phyloP scores from a whole-genome alignment of 2,113 vertebrate genomes.

The Aldabrachelys gigantea region DNA sequence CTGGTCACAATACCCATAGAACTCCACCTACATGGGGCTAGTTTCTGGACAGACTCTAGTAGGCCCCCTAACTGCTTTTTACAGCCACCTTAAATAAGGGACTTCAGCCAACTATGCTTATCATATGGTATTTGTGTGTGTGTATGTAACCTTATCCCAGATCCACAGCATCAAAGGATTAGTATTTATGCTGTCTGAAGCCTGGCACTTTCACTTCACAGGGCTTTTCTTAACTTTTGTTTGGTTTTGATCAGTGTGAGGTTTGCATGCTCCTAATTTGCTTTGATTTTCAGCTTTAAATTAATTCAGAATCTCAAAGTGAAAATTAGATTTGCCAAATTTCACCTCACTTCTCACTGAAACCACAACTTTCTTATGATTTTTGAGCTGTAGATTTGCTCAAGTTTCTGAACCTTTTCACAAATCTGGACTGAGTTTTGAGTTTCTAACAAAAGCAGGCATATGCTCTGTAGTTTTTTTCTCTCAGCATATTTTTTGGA shows the following conservation, averaged over 20 bases:
- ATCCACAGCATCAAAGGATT: neutral
- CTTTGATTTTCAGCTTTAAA: neutral
- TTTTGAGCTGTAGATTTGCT: neutral
- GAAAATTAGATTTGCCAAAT: slow-evolving; percentile 34
- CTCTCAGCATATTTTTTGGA: neutral
- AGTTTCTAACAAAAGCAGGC: slow-evolving; percentile 3
- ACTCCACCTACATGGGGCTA: neutral
- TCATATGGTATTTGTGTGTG: fast-evolving
- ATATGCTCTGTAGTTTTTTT: neutral
- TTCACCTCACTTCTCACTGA: slow-evolving; percentile 13
- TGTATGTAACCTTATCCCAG: fast-evolving
- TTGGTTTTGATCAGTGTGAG: neutral
- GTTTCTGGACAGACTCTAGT: neutral
- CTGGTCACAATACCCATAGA: neutral
- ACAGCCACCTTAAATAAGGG: neutral
- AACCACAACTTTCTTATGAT: slow-evolving; percentile 13
- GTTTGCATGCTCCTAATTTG: neutral
- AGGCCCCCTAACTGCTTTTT: neutral
- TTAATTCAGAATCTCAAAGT: neutral
- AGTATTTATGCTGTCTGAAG: neutral
- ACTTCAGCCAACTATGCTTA: neutral
- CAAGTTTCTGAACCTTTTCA: slow-evolving; percentile 14
- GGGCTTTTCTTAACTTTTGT: neutral
- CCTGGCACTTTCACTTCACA: neutral
- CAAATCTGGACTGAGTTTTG: neutral